phyloP scores from a whole-genome alignment of 2,888 invertebrate genomes.

The Anorthoa munda region DNA sequence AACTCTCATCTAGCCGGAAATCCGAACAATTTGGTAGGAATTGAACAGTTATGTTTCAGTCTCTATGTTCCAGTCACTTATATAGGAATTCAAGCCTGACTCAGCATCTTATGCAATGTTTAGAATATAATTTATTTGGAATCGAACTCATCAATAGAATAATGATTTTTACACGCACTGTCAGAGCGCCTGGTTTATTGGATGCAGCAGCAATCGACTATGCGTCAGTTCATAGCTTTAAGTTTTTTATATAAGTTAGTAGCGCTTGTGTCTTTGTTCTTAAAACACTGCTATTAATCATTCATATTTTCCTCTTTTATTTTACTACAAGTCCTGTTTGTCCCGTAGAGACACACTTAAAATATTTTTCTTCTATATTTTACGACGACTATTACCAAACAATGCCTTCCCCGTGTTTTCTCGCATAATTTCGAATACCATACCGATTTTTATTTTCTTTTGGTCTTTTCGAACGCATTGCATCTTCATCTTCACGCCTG shows the following conservation, averaged over 20 bases:
- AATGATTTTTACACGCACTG: background rate
- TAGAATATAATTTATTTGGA: slow-evolving; percentile 2
- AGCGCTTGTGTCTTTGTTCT: too few relatives aligned
- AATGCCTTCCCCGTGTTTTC: background rate
- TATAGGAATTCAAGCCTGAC: slow-evolving; percentile 18
- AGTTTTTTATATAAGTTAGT: too few relatives aligned
- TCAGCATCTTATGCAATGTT: slow-evolving; percentile 3
- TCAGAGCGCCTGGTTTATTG: too few relatives aligned
- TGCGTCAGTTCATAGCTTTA: too few relatives aligned
- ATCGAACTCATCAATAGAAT: background rate
- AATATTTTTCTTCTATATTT: background rate
- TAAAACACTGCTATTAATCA: too few relatives aligned
- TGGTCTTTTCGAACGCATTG: background rate
- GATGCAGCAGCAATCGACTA: too few relatives aligned
- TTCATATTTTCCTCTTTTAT: too few relatives aligned
- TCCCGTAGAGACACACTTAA: too few relatives aligned
- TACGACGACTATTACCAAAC: background rate
- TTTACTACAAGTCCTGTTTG: too few relatives aligned
- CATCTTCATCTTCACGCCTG: slow-evolving; percentile 2
- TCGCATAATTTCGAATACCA: background rate
- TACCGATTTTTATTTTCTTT: background rate
- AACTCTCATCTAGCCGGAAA: slow-evolving; percentile 82
- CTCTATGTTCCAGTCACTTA: slow-evolving; percentile 61
- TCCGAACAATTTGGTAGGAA: slow-evolving; percentile 82
- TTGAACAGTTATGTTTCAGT: slow-evolving; percentile 76